phyloP scores from a whole-genome alignment of 2,797 vertebrate genomes.

The Anabacerthia variegaticeps region DNA sequence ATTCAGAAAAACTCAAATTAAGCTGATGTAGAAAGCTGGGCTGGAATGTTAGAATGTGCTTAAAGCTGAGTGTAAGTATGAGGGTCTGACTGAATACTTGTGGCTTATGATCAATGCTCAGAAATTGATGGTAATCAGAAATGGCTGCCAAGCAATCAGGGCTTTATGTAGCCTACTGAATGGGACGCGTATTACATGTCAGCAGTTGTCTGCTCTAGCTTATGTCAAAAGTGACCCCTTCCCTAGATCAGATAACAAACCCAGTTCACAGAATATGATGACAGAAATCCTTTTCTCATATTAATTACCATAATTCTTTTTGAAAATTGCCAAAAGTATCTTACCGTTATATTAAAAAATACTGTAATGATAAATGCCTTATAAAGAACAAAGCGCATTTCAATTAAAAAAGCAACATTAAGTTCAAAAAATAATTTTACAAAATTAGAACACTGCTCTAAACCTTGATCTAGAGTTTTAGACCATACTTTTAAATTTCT shows the following conservation, averaged over 20 bases:
- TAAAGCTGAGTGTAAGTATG: not conserved
- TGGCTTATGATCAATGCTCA: not conserved
- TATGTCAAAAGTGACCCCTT: not conserved
- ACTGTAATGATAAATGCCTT: not conserved
- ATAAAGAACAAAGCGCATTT: not conserved
- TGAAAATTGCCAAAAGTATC: not conserved
- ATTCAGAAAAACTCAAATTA: not conserved
- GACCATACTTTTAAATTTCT: slow-evolving; percentile 41
- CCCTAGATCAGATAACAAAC: not conserved
- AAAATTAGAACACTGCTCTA: slow-evolving; percentile 9
- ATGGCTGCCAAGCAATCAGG: not conserved
- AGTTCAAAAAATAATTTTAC: not conserved
- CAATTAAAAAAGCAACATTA: not conserved
- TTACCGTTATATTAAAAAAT: not conserved
- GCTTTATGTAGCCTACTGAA: not conserved
- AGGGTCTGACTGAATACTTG: not conserved
- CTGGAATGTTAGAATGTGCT: not conserved
- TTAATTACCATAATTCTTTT: not conserved
- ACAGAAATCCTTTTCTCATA: not conserved
- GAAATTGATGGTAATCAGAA: not conserved
- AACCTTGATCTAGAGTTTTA: slow-evolving; percentile 13
- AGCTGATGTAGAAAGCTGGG: not conserved
- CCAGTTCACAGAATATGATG: not conserved
- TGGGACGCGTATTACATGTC: not conserved
- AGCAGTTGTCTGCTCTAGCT: not conserved